A percentile compares a stretch with the other conserved stretches of the same genome.
These are phyloP conservation scores for Gorsachius magnificus DNA, from an alignment of 2,797 vertebrate genomes.

Conservation along the genomic window DNA sequence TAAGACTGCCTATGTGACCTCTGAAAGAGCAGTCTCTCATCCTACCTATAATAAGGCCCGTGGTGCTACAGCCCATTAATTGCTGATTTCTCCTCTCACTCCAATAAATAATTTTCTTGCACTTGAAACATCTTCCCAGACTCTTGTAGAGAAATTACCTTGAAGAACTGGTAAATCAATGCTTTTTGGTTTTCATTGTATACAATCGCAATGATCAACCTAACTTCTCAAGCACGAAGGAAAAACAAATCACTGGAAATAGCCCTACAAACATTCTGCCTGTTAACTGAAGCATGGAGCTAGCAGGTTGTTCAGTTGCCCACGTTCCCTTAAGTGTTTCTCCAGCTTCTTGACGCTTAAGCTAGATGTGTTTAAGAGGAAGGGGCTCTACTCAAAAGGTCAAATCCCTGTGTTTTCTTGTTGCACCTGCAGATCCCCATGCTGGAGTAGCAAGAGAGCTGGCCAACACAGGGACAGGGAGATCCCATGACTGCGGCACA, in stretches of 20 bases:
- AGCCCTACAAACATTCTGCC: neutral
- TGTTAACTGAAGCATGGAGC: neutral
- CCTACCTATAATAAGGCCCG: neutral
- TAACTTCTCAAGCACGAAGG: neutral
- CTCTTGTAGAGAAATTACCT: accelerated
- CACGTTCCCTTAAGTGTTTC: neutral
- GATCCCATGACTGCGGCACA: accelerated
- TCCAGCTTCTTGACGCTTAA: neutral
- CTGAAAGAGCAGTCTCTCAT: neutral
- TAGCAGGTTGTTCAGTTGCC: neutral
- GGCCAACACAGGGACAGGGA: accelerated
- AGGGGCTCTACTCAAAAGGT: neutral
- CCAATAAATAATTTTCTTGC: neutral
- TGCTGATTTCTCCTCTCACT: neutral
- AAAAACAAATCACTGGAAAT: neutral
- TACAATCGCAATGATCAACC: neutral
- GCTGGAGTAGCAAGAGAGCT: neutral
- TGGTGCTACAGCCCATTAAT: neutral
- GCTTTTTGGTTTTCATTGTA: neutral
- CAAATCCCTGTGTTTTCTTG: neutral
- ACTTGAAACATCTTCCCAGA: neutral
- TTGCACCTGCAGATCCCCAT: neutral
- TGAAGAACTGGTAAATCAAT: neutral
- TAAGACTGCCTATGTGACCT: neutral
- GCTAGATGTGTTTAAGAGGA: neutral